Percentiles rank a stretch among this genome's conserved stretches.
phyloP scores from a whole-genome alignment of 2,888 invertebrate genomes.

The Ophion ventricosus region DNA sequence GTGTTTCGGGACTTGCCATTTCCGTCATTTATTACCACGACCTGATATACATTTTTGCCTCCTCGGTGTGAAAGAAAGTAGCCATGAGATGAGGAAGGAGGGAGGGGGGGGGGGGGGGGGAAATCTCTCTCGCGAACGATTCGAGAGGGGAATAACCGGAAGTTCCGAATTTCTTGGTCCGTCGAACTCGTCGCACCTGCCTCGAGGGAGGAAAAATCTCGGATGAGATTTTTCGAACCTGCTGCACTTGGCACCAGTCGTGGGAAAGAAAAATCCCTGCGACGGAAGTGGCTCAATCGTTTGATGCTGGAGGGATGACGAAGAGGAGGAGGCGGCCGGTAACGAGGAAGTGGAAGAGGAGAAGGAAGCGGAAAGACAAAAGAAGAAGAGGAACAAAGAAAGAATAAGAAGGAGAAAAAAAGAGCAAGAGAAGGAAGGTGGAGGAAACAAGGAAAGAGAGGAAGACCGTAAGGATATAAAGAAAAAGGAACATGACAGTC shows the following conservation, averaged over 20 bases:
- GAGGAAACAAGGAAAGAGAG: neutral
- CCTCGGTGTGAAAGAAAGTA: slow-evolving; percentile 38
- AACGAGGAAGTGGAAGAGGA: neutral
- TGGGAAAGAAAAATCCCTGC: neutral
- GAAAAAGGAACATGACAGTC: neutral
- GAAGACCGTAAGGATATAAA: no score
- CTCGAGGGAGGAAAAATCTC: slow-evolving; percentile 23
- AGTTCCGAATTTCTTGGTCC: slow-evolving; percentile 62
- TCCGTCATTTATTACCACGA: slow-evolving; percentile 25
- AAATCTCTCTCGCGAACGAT: slow-evolving; percentile 16
- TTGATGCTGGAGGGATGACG: neutral
- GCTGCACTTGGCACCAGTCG: neutral
- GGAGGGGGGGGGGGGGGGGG: neutral
- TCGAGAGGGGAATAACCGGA: slow-evolving; percentile 34
- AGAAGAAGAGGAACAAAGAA: neutral
- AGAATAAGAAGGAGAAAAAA: neutral
- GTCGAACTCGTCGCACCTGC: slow-evolving; percentile 32
- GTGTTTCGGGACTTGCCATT: slow-evolving; percentile 45
- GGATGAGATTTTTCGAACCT: slow-evolving; percentile 6
- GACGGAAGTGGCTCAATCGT: neutral
- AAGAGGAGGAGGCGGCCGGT: neutral
- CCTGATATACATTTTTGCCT: slow-evolving; percentile 8
- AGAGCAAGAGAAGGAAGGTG: no score
- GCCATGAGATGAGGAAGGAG: neutral
- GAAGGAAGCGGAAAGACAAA: neutral